A percentile compares a stretch with the other conserved stretches of the same genome.
Conservation (phyloP, 2,797 vertebrate species). For the Micromesistius poutassou region DNA sequence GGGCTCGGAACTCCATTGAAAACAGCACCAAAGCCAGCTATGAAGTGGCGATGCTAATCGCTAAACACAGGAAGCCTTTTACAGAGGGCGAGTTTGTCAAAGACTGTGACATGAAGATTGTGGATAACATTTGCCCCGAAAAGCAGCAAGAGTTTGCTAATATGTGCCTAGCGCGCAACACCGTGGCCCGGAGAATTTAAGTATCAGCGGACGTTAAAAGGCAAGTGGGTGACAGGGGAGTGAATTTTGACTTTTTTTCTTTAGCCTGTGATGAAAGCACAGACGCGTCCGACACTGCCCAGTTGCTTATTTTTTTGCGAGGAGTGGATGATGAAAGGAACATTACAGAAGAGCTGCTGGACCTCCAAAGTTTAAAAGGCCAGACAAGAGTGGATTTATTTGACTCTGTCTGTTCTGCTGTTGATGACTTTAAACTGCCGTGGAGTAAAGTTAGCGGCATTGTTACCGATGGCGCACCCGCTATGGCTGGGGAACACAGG, state of each 20-base stretch:
- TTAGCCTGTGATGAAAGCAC: slow-evolving; percentile 32
- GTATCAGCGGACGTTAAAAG: slow-evolving; percentile 32
- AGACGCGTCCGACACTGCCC: slow-evolving; percentile 29
- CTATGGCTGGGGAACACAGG: slow-evolving; percentile 24
- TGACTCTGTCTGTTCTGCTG: slow-evolving; percentile 11
- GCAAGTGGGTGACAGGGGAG: slow-evolving; percentile 17
- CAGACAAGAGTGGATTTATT: slow-evolving; percentile 30
- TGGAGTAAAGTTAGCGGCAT: slow-evolving; percentile 28
- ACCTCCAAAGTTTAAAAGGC: slow-evolving; percentile 25
- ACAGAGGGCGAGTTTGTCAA: no score
- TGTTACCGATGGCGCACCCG: slow-evolving; percentile 22
- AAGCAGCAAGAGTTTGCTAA: no score
- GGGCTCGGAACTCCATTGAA: no score
- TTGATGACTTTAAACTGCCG: slow-evolving; percentile 15
- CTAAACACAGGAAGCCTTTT: no score
- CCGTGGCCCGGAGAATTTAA: slow-evolving; percentile 20
- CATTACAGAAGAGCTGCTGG: slow-evolving; percentile 23
- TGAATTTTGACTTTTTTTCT: slow-evolving; percentile 18
- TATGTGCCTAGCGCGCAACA: no score
- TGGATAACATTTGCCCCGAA: no score
- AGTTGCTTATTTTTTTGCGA: slow-evolving; percentile 36
- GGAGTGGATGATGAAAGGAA: slow-evolving; percentile 25
- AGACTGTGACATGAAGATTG: no score
- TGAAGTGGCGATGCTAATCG: no score
- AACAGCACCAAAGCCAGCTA: no score